Percentiles rank a stretch among this genome's conserved stretches.
Evolutionary conservation across 2,113 vertebrate species (phyloP).

Genomic region (Struthio camelus): DNA sequence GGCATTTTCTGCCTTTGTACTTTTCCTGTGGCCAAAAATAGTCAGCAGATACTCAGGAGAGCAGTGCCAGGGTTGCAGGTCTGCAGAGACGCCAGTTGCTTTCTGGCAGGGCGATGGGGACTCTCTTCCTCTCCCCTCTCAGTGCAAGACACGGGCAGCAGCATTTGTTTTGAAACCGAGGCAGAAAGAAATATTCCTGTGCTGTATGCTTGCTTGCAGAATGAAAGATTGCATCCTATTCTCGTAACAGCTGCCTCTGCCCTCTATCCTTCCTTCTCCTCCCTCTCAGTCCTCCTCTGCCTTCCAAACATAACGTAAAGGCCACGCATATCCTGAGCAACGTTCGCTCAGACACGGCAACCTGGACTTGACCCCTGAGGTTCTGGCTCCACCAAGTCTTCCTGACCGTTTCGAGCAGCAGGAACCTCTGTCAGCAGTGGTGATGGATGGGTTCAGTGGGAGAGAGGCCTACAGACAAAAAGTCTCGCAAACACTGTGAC

Average conservation of each 20-base stretch:
- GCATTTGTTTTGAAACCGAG: neutral
- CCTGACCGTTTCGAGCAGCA: constrained; percentile 56
- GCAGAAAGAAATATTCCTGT: constrained; percentile 26
- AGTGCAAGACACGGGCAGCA: neutral
- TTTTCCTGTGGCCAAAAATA: neutral
- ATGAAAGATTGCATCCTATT: constrained; percentile 57
- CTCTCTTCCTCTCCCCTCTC: neutral
- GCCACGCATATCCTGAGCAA: constrained; percentile 18
- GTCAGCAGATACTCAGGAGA: neutral
- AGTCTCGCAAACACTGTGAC: neutral
- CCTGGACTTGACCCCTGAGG: constrained; percentile 88
- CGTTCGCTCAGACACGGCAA: constrained; percentile 45
- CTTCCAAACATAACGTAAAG: neutral
- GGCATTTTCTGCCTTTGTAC: neutral
- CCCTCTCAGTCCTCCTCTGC: constrained; percentile 30
- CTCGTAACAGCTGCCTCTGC: neutral
- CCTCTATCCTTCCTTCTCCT: constrained; percentile 58
- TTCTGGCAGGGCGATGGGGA: neutral
- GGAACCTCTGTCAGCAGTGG: constrained; percentile 63
- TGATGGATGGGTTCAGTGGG: constrained; percentile 69
- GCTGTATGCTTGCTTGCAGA: neutral
- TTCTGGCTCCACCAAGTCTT: constrained; percentile 84
- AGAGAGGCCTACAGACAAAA: constrained; percentile 45
- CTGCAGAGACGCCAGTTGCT: accelerated
- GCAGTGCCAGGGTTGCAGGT: neutral